Evolutionary conservation across 2,888 invertebrate genomes (phyloP), one percentile per base, ranked within the genome.

Genomic region (Caprella mutica): DNA sequence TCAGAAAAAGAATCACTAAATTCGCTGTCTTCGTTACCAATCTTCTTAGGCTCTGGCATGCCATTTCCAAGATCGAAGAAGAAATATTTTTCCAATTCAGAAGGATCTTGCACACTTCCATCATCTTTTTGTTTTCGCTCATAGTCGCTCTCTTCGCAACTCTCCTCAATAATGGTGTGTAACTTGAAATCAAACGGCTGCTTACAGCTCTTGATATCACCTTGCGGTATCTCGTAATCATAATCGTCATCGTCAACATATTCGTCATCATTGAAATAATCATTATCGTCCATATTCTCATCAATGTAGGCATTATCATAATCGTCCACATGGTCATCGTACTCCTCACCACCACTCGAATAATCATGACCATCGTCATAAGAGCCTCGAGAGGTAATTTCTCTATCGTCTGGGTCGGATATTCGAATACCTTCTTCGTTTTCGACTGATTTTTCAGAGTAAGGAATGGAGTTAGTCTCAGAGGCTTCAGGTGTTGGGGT

Each of bases 111-210:
- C 40, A 61, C 64, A 2, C 58, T 52, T 17, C 60, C 59, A 14
- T 66, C 64, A n/a, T 58, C 56, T 14, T 55, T 57, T 19, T 61
- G 53, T 53, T 66, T 67, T 33, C 66, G 66, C 51, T 70, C 70
- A 33, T 60, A 64, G 29, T 71, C 71, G 72, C 90, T 90, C 73
- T 92, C 92, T 75, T 92, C 91, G 72, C 91, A 91, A 69, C 89
- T 90, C 74, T 92, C 92, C 75, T 92, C 92, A 27, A 90, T 84
- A 67, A 92, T 92, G 1, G 92, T 92, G 70, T 92, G 91, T 65
- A 92, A 75, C 1, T 90, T 90, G 71, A 90, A 89, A 74, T 91
- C 89, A 69, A 90, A 83, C 1, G 83, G 82, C 56, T 85, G 80
- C 53, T 87, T 80, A 70, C 86, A 85, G 70, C 87, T 89, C n/a